Evolutionary conservation across 2,888 invertebrate species (phyloP).

Genomic region (Calliopum simillimum): DNA sequence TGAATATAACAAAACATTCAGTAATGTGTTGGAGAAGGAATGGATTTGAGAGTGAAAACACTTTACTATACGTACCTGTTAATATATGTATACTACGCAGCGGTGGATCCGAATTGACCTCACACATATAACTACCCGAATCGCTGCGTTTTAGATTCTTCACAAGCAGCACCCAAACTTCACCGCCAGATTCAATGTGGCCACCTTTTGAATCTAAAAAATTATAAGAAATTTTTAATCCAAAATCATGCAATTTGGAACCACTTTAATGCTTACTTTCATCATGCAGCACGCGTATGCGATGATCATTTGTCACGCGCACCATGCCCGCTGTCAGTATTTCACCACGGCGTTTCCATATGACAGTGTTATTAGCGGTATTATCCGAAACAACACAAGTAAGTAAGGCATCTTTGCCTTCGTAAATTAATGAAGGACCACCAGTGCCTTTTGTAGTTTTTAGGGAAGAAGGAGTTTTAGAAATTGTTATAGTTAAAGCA

Average conservation of each 20-base stretch:
- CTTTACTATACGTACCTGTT: slow-evolving; percentile 71
- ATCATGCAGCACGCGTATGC: slow-evolving; percentile 81
- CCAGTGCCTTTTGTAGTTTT: slow-evolving; percentile 58
- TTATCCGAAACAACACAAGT: slow-evolving; percentile 82
- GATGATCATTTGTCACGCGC: slow-evolving; percentile 79
- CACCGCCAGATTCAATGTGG: slow-evolving; percentile 72
- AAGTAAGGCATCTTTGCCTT: slow-evolving; percentile 82
- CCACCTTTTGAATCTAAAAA: slow-evolving; percentile 60
- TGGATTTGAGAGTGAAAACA: neutral
- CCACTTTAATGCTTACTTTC: slow-evolving; percentile 70
- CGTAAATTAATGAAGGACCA: slow-evolving; percentile 69
- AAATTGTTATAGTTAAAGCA: neutral
- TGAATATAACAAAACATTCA: too few relatives aligned
- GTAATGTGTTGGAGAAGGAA: neutral
- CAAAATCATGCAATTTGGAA: neutral
- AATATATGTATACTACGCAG: slow-evolving; percentile 83
- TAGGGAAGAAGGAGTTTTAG: neutral
- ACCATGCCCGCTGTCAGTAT: slow-evolving; percentile 82
- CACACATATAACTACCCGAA: slow-evolving; percentile 84
- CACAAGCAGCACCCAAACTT: slow-evolving; percentile 87
- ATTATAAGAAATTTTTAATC: slow-evolving; percentile 7
- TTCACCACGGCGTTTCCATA: slow-evolving; percentile 80
- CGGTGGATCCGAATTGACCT: slow-evolving; percentile 84
- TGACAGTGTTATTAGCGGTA: slow-evolving; percentile 73
- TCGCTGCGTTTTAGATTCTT: slow-evolving; percentile 77